Percentiles rank a stretch among this genome's conserved stretches.
These are phyloP conservation scores for Oreochromis mossambicus DNA, from an alignment of 2,797 vertebrate genomes.

Conservation along the genomic window DNA sequence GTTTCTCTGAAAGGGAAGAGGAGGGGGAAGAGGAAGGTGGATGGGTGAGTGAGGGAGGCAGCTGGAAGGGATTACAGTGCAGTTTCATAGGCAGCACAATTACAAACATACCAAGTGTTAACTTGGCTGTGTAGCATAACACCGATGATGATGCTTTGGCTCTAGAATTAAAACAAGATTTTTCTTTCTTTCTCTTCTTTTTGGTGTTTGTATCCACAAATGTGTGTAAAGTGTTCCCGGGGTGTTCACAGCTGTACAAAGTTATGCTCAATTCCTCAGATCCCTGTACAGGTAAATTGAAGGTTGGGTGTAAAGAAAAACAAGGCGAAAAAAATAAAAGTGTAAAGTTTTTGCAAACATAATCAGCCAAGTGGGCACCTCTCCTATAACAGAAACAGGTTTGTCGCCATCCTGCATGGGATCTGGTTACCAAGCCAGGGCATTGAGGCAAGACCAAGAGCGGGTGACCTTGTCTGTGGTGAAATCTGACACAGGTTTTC, in stretches of 20 bases:
- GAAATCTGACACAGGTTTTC: conserved; percentile 74
- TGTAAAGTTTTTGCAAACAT: conserved; percentile 36
- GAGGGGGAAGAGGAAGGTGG: conserved; percentile 39
- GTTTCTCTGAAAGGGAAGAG: conserved; percentile 63
- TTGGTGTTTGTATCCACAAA: not conserved
- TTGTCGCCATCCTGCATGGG: conserved; percentile 49
- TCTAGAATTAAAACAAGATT: conserved; percentile 34
- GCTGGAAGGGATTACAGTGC: conserved; percentile 73
- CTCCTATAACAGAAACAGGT: conserved; percentile 59
- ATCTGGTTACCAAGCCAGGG: conserved; percentile 53
- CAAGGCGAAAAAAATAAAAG: not conserved
- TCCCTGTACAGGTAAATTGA: conserved; percentile 20
- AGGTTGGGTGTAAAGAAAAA: not conserved
- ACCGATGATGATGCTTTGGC: conserved; percentile 48
- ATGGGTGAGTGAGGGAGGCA: conserved; percentile 68
- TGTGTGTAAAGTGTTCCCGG: not conserved
- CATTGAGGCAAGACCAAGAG: conserved; percentile 57
- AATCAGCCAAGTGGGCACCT: conserved; percentile 44
- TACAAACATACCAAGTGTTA: conserved; percentile 69
- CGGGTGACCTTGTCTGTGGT: conserved; percentile 71
- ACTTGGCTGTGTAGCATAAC: conserved; percentile 61
- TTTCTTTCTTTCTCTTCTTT: not conserved
- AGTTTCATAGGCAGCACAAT: conserved; percentile 70
- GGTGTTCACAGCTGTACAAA: conserved; percentile 17
- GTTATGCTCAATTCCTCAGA: not conserved